phyloP scores from a whole-genome alignment of 2,113 vertebrate species.

The Sisor rabdophorus region DNA sequence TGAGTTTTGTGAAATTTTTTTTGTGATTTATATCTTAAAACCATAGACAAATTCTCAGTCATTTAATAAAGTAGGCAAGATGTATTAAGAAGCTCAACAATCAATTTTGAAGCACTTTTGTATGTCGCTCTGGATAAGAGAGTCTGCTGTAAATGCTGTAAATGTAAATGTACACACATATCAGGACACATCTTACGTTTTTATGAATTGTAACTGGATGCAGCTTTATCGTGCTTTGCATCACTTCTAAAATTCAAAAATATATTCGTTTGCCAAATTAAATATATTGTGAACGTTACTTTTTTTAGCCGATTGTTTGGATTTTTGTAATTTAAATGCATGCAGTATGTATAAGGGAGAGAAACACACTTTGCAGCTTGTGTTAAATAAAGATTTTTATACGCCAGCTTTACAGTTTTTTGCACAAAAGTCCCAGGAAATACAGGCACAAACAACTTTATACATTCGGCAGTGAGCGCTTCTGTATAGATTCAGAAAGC shows the following conservation, averaged over 20 bases:
- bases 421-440: too few relatives aligned
- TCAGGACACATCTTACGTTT: neutral
- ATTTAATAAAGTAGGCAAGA: slow-evolving; percentile 22
- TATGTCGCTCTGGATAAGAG: too few relatives aligned
- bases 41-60: slow-evolving; percentile 27
- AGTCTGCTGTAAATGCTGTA: too few relatives aligned
- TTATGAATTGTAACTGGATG: neutral
- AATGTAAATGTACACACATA: too few relatives aligned
- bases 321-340: neutral
- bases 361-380: too few relatives aligned
- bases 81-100: too few relatives aligned
- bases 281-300: neutral
- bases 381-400: slow-evolving; percentile 13
- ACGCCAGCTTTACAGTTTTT: neutral
- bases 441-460: neutral
- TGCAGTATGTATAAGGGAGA: neutral
- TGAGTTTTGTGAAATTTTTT: slow-evolving; percentile 34
- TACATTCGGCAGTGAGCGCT: slow-evolving; percentile 30
- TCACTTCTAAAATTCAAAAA: too few relatives aligned
- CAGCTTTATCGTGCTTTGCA: neutral
- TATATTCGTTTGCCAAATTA: slow-evolving; percentile 4
- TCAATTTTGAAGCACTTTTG: too few relatives aligned
- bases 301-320: neutral
- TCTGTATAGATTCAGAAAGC: slow-evolving; percentile 37
- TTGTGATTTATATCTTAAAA: slow-evolving; percentile 37